Base-by-base conservation (phyloP, 1,140 invertebrate species). In the Drosophila albomicans region DNA sequence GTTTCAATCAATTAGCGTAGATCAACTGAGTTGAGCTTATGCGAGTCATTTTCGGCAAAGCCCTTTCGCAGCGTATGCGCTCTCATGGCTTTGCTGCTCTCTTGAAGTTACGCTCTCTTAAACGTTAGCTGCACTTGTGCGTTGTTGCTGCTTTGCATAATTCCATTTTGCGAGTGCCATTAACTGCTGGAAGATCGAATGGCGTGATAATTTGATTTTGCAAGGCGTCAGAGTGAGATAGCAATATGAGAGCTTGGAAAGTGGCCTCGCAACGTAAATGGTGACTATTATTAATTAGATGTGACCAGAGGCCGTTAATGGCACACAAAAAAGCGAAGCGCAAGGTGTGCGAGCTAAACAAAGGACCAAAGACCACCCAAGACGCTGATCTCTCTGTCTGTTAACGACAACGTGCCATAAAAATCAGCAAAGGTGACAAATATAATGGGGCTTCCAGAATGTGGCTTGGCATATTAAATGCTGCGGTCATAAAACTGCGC, bases 381-480 rank as follows among this genome's bases (percentile, higher is more conserved):
- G 65, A 52, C 16, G 70, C 7, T 38, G 35, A 10, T 38, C 35
- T 38, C 10, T 38, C 8, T 16, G 16, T 25, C 35, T 43, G 62
- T 58, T 58, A 59, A 67, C 45, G 64, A 59, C 70, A 69, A 65
- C 63, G 73, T 56, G 84, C 70, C 74, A 88, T 87, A 87, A 87
- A 87, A 81, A 79, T 75, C 82, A 61, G 77, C 81, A 78, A 74
- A 87, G 84, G 84, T 84, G 84, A 73, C 84, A 79, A 79, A 79
- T 62, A 48, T 71, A 80, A 88, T 79, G 72, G 67, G 35, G 7
- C 8, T 10, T 69, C 59, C 46, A 54, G 63, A 51, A 76, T 70
- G 30, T 25, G 25, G 6, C 51, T 43, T 67, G 51, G 70, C 70
- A 61, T 51, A 66, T 73, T 67, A 67, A 67, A 66, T 64, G 35